Base-by-base conservation (phyloP, 2,888 invertebrate species). In the Tholera decimalis region DNA sequence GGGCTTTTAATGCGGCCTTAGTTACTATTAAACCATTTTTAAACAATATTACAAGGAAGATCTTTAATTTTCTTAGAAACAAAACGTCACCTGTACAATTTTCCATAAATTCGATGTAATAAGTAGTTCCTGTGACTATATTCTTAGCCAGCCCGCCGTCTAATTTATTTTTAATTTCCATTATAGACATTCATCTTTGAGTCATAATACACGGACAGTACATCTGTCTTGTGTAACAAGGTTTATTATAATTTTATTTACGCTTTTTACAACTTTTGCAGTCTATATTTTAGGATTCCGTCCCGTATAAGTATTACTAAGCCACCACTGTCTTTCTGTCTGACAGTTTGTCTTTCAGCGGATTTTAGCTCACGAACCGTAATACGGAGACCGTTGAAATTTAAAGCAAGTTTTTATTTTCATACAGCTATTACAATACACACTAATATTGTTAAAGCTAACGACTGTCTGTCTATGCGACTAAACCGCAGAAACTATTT, bases 151-250 rank as follows among this genome's bases (percentile, higher is more conserved):
- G 1, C 1, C 77, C 37, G 50, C 53, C 49, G 50, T 61, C 8
- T 24, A 61, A 61, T 68, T 75, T n/a, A 28, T 8, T 58, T 24
- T 58, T 53, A 76, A 58, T 70, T 62, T 53, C 3, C n/a, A 28
- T 9, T 20, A n/a, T 22, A 43, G 35, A 44, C 18, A 35, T 59
- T 59, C 43, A n/a, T 56, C 30, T 55, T 28, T 43, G 37, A 15
- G 8, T 20, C 35, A 33, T 46, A 24, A 33, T 55, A 35, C 11
- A 18, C 15, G 22, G 15, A 39, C 77, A 64, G 22, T 11, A 39
- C 77, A 64, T 71, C 56, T 77, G 73, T 49, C 77, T 13, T 0
- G 9, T 51, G n/a, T 69, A 49, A 46, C 24, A 26, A 51, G 41
- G 2, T n/a, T 46, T 26, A 56, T 58, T 70, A 62, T 22, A 44